phyloP scores from a whole-genome alignment of 2,888 invertebrate species.

The Nymphalis c-album region DNA sequence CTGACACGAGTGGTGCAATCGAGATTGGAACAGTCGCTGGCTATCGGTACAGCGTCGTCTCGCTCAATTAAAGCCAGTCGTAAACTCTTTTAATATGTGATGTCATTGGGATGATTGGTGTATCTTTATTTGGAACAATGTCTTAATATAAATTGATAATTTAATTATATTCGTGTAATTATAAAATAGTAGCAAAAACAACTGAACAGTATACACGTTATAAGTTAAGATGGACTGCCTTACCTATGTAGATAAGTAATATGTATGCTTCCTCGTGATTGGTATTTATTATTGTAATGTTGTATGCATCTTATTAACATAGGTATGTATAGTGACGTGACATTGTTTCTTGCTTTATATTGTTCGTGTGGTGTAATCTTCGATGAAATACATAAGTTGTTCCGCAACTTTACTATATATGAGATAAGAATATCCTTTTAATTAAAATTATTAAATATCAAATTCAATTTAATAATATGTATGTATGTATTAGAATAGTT shows the following conservation, averaged over 20 bases:
- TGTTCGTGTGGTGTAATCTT: no score
- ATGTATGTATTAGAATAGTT: no score
- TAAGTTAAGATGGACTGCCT: slow-evolving; percentile 19
- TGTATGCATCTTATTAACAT: neutral
- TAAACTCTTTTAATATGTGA: slow-evolving; percentile 63
- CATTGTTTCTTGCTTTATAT: no score
- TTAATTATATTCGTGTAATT: neutral
- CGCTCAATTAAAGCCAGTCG: slow-evolving; percentile 71
- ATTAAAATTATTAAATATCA: no score
- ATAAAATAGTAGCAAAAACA: neutral
- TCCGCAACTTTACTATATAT: no score
- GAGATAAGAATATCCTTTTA: no score
- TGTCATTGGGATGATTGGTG: slow-evolving; percentile 66
- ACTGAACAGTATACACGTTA: slow-evolving; percentile 2
- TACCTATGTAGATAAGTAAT: neutral
- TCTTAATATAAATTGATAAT: slow-evolving; percentile 7
- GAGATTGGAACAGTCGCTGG: slow-evolving; percentile 59
- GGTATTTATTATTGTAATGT: neutral
- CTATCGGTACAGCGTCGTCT: slow-evolving; percentile 52
- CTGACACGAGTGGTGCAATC: slow-evolving; percentile 60
- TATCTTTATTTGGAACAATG: slow-evolving; percentile 54
- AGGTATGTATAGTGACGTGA: neutral
- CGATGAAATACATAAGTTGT: no score
- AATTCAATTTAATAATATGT: no score
- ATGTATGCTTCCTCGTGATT: slow-evolving; percentile 6